phyloP scores from a whole-genome alignment of 2,113 vertebrate species.

The Silurus asotus region DNA sequence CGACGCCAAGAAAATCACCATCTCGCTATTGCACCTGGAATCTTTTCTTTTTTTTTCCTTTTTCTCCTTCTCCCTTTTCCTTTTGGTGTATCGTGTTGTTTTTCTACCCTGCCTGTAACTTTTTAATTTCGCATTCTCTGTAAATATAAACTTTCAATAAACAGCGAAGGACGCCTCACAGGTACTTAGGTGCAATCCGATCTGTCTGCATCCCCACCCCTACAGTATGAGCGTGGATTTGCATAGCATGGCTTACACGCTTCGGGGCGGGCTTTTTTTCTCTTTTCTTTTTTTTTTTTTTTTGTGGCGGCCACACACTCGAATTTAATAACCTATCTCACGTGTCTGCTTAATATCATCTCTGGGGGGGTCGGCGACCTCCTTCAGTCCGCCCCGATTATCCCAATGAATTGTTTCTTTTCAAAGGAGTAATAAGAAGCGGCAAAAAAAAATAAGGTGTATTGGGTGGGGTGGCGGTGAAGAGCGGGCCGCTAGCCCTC shows the following conservation, averaged over 20 bases:
- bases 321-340: constrained; percentile 58
- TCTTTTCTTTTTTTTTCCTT: background rate
- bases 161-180: background rate
- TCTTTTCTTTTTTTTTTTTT: too few species aligned
- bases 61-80: background rate
- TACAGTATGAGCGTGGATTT: constrained; percentile 21
- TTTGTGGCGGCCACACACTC: constrained; percentile 32
- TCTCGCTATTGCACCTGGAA: background rate
- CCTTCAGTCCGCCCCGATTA: constrained; percentile 53
- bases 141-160: constrained; percentile 40
- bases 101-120: constrained; percentile 16
- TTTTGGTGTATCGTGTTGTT: background rate
- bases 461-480: constrained; percentile 74
- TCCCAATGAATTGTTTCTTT: constrained; percentile 82
- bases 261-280: constrained; percentile 9
- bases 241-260: constrained; percentile 34
- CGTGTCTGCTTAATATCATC: constrained; percentile 61
- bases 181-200: constrained; percentile 17
- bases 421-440: constrained; percentile 63
- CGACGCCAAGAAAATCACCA: background rate
- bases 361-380: constrained; percentile 43
- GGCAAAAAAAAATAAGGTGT: constrained; percentile 25
- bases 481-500: constrained; percentile 71
- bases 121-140: constrained; percentile 32
- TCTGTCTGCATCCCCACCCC: background rate